Evolutionary conservation across 1,140 invertebrate genomes (phyloP), one percentile per base, ranked within the genome.

Genomic region (Brachionus rotundiformis): DNA sequence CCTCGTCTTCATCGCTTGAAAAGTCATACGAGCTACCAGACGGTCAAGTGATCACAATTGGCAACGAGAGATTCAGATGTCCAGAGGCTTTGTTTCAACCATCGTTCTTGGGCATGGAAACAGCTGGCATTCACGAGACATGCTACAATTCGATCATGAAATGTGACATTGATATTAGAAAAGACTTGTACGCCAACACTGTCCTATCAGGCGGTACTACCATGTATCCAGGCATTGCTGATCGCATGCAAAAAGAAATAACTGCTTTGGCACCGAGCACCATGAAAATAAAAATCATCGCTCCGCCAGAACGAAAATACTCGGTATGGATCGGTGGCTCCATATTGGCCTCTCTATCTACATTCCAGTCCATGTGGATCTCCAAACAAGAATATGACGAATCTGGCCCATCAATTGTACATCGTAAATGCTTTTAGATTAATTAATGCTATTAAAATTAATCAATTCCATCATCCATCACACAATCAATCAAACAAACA

Each of bases 321-420:
- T 88, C 87, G 82, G 87, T 88, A 36, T 88, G 87, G 87, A 85
- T 85, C 71, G 87, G 87, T 84, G 86, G 86, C 59, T 87, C 87
- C 4, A 88, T 89, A 83, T 83, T 89, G 80, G 88, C 87, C 73
- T 89, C 88, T 63, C 84, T 89, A 29, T 93, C 93, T 85, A 88
- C 88, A 82, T 89, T 89, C 87, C 88, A 89, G 83, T 88, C 88
- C 84, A 89, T 89, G 87, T 95, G 94, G 94, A 95, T 96, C 90
- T 94, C 93, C 86, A 95, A 95, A 88, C 93, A 95, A 89, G 94
- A 96, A 87, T 96, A 96, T 89, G 94, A 96, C 89, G 94, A 96
- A 88, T 94, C 93, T 85, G 94, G 94, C 84, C 94, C 94, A 83
- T 93, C 92, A 82, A 95, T 95, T 88, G 94, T 96, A 83, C 94